Conservation (phyloP, 2,113 vertebrate species). For the Labeo rohita region DNA sequence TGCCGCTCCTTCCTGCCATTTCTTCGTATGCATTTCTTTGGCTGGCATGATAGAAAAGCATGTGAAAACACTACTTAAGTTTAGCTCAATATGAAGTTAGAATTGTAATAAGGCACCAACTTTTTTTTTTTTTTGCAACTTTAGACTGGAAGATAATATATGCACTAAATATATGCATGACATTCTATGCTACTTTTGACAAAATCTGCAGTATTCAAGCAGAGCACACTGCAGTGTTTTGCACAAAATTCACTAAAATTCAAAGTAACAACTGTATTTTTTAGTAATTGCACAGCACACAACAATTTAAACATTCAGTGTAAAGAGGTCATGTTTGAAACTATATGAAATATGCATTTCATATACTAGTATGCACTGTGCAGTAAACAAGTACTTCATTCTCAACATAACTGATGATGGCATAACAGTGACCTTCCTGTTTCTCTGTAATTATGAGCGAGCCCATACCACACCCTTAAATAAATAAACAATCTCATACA, state of each 20-base stretch:
- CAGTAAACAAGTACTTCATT: neutral
- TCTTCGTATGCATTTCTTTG: neutral
- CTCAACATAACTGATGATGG: neutral
- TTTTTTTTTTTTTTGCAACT: no score
- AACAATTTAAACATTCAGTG: neutral
- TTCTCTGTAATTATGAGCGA: constrained; percentile 26
- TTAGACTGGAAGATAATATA: neutral
- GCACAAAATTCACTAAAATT: no score
- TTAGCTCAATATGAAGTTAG: no score
- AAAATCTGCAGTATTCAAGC: neutral
- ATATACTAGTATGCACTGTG: neutral
- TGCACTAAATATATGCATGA: neutral
- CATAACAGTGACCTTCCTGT: constrained; percentile 32
- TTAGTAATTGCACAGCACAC: neutral
- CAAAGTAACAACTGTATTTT: neutral
- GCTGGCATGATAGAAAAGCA: neutral
- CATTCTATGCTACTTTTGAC: neutral
- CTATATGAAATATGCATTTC: neutral
- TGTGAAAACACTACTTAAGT: neutral
- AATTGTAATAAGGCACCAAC: no score
- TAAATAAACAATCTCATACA: neutral
- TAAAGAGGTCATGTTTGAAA: neutral
- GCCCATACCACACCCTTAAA: neutral
- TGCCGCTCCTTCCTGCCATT: neutral
- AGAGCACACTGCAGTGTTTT: neutral